Evolutionary conservation across 2,888 invertebrate species (phyloP).

Genomic region (Aphelenchoides bicaudatus): DNA sequence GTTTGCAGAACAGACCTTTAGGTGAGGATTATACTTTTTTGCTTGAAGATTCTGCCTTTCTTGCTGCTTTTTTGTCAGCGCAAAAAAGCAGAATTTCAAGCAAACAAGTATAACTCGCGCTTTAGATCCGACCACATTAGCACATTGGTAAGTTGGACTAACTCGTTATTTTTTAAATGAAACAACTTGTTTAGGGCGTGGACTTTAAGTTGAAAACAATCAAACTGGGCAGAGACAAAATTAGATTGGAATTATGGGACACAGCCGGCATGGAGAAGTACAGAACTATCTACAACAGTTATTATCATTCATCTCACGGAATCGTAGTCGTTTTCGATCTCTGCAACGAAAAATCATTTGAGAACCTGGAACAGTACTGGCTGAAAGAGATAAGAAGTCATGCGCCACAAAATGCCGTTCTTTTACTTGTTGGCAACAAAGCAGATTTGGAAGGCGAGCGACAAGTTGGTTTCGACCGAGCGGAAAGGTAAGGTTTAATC

Average conservation of each 20-base stretch:
- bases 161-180: too few relatives aligned
- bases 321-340: slow-evolving; percentile 61
- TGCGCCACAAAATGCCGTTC: slow-evolving; percentile 60
- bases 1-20: slow-evolving; percentile 59
- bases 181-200: too few relatives aligned
- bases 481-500: slow-evolving; percentile 42
- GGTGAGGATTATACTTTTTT: too few relatives aligned
- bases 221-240: slow-evolving; percentile 59
- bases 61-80: too few relatives aligned
- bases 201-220: slow-evolving; percentile 61
- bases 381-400: slow-evolving; percentile 55
- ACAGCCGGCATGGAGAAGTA: slow-evolving; percentile 60
- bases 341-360: slow-evolving; percentile 53
- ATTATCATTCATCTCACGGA: slow-evolving; percentile 61
- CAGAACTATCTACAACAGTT: slow-evolving; percentile 60
- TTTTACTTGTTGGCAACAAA: slow-evolving; percentile 60
- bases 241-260: slow-evolving; percentile 49
- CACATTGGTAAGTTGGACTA: too few relatives aligned
- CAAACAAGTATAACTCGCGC: too few relatives aligned
- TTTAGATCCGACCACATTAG: slow-evolving; percentile 53
- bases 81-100: too few relatives aligned
- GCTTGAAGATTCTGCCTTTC: too few relatives aligned
- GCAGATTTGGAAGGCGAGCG: slow-evolving; percentile 58
- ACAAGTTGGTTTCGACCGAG: slow-evolving; percentile 56
- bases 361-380: slow-evolving; percentile 61